These are phyloP conservation scores for Danio rerio DNA, from an alignment of 2,113 vertebrate genomes.

Conservation along the genomic window DNA sequence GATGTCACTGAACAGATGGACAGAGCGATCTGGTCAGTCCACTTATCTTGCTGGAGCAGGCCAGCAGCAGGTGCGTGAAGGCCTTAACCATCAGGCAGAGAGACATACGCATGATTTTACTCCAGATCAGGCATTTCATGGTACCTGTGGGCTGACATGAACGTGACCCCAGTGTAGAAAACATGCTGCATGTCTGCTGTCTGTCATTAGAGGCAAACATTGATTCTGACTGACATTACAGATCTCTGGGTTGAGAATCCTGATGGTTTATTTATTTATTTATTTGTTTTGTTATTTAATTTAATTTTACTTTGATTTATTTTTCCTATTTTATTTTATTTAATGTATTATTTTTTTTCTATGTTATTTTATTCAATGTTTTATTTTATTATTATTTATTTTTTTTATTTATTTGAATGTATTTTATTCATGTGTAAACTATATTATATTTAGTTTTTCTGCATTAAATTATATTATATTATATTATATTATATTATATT, in stretches of 20 bases:
- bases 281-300: too few relatives aligned
- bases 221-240: not conserved
- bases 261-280: not conserved
- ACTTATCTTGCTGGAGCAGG: conserved; percentile 18
- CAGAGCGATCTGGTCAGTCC: not conserved
- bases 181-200: not conserved
- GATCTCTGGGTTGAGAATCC: not conserved
- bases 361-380: too few relatives aligned
- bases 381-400: too few relatives aligned
- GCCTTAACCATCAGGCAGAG: conserved; percentile 24
- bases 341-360: too few relatives aligned
- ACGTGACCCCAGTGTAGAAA: conserved; percentile 8
- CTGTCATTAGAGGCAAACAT: not conserved
- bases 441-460: too few relatives aligned
- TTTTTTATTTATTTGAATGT: too few relatives aligned
- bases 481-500: too few relatives aligned
- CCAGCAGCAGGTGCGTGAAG: conserved; percentile 28
- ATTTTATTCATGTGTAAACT: too few relatives aligned
- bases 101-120: not conserved
- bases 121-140: not conserved
- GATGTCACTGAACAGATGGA: conserved; percentile 40
- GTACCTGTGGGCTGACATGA: not conserved
- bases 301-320: too few relatives aligned
- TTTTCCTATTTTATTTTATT: too few relatives aligned
- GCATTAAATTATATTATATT: too few relatives aligned